phyloP scores from a whole-genome alignment of 2,113 vertebrate species.

The Manacus vitellinus region DNA sequence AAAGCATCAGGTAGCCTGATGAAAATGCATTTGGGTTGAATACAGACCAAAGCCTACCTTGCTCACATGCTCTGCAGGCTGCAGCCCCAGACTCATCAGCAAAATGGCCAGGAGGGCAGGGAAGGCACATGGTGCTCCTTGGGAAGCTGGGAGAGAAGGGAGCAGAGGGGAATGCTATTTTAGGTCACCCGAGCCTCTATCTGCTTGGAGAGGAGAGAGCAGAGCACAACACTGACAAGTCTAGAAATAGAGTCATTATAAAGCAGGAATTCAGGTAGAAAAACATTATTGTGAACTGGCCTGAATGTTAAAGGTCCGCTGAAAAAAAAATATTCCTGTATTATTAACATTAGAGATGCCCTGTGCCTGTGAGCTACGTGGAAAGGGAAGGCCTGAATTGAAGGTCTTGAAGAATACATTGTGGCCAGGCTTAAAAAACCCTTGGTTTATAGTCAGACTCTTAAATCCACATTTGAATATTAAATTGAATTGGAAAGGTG shows the following conservation, averaged over 20 bases:
- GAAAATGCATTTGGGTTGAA: not conserved
- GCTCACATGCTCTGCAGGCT: conserved; percentile 75
- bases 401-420: not conserved
- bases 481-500: not conserved
- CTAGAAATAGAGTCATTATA: not conserved
- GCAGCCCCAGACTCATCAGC: conserved; percentile 72
- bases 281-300: not conserved
- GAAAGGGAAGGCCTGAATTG: not conserved
- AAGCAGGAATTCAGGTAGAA: not conserved
- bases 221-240: not conserved
- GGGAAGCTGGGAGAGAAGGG: conserved; percentile 67
- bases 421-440: not conserved
- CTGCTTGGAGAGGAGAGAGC: not conserved
- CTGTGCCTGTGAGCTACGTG: not conserved
- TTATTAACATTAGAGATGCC: not conserved
- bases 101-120: conserved; percentile 79
- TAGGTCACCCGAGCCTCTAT: not conserved
- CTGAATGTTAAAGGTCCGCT: not conserved
- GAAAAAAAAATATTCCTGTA: not conserved
- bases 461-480: not conserved
- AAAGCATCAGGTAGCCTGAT: not conserved
- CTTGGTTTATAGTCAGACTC: not conserved
- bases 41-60: conserved; percentile 67
- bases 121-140: conserved; percentile 73
- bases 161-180: not conserved